These are phyloP conservation scores for Rhea americana DNA, from an alignment of 2,113 vertebrate species.

Conservation along the genomic window DNA sequence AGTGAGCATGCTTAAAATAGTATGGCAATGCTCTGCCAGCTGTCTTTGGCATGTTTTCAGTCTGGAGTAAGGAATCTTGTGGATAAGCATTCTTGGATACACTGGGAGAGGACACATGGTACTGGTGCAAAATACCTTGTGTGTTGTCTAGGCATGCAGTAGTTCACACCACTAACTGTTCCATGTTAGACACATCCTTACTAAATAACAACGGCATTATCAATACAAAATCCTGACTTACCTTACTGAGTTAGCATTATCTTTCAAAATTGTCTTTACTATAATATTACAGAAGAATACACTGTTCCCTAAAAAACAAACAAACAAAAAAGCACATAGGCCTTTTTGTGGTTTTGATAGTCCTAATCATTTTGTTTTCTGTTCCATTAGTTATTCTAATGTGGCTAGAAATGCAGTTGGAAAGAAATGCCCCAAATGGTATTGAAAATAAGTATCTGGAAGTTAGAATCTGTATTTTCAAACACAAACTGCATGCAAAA, in stretches of 20 bases:
- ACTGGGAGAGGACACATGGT: accelerated
- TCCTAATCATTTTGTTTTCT: not conserved
- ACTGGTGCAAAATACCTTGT: not conserved
- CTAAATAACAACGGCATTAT: not conserved
- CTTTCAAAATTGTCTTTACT: not conserved
- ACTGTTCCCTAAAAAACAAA: not conserved
- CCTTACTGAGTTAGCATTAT: not conserved
- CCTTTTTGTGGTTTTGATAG: not conserved
- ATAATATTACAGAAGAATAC: not conserved
- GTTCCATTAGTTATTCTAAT: not conserved
- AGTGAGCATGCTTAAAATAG: not conserved
- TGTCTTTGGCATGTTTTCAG: not conserved
- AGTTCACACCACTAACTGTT: not conserved
- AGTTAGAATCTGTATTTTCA: not conserved
- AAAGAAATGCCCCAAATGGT: not conserved
- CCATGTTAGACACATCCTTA: not conserved
- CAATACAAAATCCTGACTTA: not conserved
- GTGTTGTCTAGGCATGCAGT: not conserved
- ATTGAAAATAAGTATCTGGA: not conserved
- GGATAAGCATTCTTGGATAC: not conserved
- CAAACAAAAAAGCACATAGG: not conserved
- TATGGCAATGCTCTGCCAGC: not conserved
- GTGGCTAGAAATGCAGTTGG: not conserved
- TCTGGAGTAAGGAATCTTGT: not conserved
- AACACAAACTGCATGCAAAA: not conserved